Evolutionary conservation across 1,140 invertebrate genomes (phyloP), one percentile per base, ranked within the genome.

Genomic region (Panagrolaimus sp.): DNA sequence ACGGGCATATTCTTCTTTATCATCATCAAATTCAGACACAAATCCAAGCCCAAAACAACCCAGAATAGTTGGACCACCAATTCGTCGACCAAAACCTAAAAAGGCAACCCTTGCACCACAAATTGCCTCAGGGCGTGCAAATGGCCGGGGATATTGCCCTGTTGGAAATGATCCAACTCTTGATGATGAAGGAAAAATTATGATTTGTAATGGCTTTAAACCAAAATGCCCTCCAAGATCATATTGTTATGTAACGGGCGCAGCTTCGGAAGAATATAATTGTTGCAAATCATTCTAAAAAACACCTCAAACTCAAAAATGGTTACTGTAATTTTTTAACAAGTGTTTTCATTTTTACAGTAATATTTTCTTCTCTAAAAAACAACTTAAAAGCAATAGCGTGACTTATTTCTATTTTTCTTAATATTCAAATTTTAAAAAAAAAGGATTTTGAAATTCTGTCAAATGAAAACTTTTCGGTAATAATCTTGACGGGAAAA

Each of bases 211-310:
- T 68, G 80, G 79, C 15, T 63, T 82, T 43, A 71, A 73, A 24
- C 81, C 80, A 2, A 79, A 82, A 28, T 82, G 80, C 63, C 80
- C 80, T 14, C 81, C 80, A 5, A 73, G 82, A 32, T 74, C 76
- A 17, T 82, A 82, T 47, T 82, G 80, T 44, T 82, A 83, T 52
- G 79, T 83, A 10, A 82, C 80, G 9, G 80, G 80, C 15, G 76
- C 82, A n/a, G 80, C 80, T 26, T 76, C 69, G 21, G 80, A 71
- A 21, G 73, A 75, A 21, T 82, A 83, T 63, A 83, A 83, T 55
- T 82, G 80, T 65, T 82, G 80, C 65, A 76, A 72, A 45, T 77
- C 75, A 45, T 38, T 38, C 32, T 38, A 38, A 38, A 38, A n/a
- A 38, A 38, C 32, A 2, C 7, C 32, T 4, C n/a, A n/a, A n/a